These are phyloP conservation scores for Poecilus cupreus DNA, from an alignment of 2,888 invertebrate genomes.

Conservation along the genomic window DNA sequence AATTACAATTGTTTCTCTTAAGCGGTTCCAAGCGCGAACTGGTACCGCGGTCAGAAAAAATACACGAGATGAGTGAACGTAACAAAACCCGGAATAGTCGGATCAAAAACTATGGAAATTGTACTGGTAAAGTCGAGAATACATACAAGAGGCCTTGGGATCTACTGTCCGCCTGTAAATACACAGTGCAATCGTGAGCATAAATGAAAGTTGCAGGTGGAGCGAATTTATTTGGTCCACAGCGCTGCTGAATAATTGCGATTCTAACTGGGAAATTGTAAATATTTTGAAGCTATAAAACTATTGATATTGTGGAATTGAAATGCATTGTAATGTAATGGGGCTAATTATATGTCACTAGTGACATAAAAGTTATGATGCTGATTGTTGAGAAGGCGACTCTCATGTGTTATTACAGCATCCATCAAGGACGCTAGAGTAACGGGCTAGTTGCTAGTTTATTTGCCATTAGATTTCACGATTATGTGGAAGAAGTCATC, in stretches of 20 bases:
- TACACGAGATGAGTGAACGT: conserved; percentile 39
- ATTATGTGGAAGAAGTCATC: conserved; percentile 5
- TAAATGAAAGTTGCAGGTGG: conserved; percentile 36
- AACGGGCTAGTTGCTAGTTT: conserved; percentile 31
- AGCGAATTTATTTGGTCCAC: conserved; percentile 4
- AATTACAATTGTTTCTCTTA: conserved; percentile 48
- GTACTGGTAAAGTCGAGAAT: background rate
- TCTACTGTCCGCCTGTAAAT: background rate
- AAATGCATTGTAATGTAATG: conserved; percentile 47
- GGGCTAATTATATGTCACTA: conserved; percentile 25
- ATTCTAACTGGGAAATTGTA: background rate
- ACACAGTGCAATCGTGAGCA: background rate
- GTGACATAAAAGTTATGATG: conserved; percentile 52
- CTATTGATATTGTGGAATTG: background rate
- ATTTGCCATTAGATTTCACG: background rate
- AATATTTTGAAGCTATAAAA: conserved; percentile 7
- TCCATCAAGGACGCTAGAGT: conserved; percentile 49
- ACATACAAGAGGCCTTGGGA: conserved; percentile 35
- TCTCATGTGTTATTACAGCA: conserved; percentile 51
- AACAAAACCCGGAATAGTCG: conserved; percentile 15
- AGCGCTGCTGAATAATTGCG: background rate
- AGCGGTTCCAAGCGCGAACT: conserved; percentile 46
- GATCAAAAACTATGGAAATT: conserved; percentile 6
- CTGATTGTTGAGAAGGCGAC: conserved; percentile 47
- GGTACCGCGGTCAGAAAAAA: conserved; percentile 44